phyloP scores from a whole-genome alignment of 2,797 vertebrate genomes.

The Phrynocephalus guinanensis region DNA sequence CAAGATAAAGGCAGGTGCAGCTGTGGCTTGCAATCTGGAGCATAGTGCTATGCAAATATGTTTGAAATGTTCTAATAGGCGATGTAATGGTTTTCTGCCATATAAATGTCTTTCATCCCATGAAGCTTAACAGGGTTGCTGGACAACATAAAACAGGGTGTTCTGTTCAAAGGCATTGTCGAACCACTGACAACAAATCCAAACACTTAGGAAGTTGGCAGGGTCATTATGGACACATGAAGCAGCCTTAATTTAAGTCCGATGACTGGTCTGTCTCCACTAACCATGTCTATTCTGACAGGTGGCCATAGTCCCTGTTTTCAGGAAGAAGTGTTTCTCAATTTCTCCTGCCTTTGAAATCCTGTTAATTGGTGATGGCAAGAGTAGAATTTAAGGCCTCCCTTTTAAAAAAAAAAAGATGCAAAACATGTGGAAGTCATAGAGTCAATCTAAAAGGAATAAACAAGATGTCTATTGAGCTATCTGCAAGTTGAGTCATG shows the following conservation, averaged over 20 bases:
- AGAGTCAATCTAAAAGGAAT: background rate
- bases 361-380: background rate
- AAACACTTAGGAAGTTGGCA: constrained; percentile 57
- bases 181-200: constrained; percentile 55
- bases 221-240: constrained; percentile 61
- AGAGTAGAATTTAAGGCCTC: background rate
- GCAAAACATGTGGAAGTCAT: background rate
- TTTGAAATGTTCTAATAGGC: constrained; percentile 68
- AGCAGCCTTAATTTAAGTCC: constrained; percentile 13
- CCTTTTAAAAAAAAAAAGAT: too few relatives aligned
- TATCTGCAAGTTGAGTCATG: background rate
- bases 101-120: constrained; percentile 59
- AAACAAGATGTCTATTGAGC: background rate
- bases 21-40: constrained; percentile 67
- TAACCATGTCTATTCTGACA: background rate
- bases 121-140: constrained; percentile 72
- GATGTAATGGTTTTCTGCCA: constrained; percentile 57
- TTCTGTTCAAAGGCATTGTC: constrained; percentile 43
- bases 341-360: background rate
- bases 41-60: constrained; percentile 75
- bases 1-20: constrained; percentile 71
- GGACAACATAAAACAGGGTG: constrained; percentile 65
- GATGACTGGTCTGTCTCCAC: background rate
- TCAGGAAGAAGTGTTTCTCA: background rate
- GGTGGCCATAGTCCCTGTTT: background rate